Conservation (phyloP, 2,113 vertebrate genomes). For the Silurus glanis region DNA sequence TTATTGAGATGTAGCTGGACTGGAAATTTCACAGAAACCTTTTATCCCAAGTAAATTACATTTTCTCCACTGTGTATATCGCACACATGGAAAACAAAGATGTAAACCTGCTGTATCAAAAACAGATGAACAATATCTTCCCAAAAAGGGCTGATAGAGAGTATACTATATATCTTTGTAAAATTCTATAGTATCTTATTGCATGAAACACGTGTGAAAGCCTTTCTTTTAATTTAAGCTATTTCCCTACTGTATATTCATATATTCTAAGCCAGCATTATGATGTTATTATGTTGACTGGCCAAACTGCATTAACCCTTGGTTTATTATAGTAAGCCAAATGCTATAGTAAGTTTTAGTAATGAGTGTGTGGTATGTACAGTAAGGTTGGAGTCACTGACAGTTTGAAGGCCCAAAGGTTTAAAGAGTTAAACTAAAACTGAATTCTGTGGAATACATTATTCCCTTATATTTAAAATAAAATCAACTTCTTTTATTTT, state of each 20-base stretch:
- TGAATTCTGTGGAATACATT: not conserved
- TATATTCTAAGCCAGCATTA: too few species aligned
- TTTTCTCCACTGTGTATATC: not conserved
- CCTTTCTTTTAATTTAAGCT: too few species aligned
- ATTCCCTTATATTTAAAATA: constrained; percentile 1
- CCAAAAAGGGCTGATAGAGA: not conserved
- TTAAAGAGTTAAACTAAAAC: not conserved
- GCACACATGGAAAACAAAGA: too few species aligned
- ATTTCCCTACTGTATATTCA: too few species aligned
- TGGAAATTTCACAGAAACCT: not conserved
- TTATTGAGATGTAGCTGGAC: not conserved
- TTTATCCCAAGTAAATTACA: not conserved
- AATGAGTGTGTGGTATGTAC: not conserved
- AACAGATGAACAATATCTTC: too few species aligned
- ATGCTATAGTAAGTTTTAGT: not conserved
- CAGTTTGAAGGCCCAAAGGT: not conserved
- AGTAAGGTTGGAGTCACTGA: not conserved
- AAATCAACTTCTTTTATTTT: not conserved
- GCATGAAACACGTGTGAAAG: not conserved
- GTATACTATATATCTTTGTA: not conserved
- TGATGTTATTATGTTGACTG: not conserved
- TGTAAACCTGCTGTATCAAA: too few species aligned
- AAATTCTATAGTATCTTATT: not conserved
- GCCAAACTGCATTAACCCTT: not conserved
- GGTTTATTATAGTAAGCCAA: not conserved